Evolutionary conservation across 2,888 invertebrate species (phyloP), one percentile per base, ranked within the genome.

Genomic region (Parthenolecanium corni): DNA sequence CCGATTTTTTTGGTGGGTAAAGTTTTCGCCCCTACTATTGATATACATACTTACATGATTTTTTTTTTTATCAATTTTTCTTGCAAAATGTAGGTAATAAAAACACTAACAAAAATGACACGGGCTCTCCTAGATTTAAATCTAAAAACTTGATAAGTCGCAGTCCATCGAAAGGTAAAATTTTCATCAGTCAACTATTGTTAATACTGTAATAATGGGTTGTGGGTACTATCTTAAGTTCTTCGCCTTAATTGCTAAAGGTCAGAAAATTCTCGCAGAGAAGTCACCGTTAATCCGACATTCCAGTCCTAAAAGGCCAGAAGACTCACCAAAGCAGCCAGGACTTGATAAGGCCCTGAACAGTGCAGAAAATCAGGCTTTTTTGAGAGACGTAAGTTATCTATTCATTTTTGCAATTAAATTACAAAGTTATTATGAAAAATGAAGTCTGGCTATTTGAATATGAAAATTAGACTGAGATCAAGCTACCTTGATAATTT

Each of bases 291-390:
- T 95, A 36, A 90, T 95, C 65, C 84, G 86, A 64, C 92, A 93
- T 74, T 80, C 88, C 14, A 78, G 83, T 56, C 82, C 82, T 5
- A 79, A 79, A 66, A 79, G 78, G 52, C 82, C 82, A 66, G 84
- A 84, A 68, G 84, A 85, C 64, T 69, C 82, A 18, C 83, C 84
- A 65, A 80, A 83, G 64, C 80, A 80, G 68, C 83, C 83, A 69
- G 82, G 81, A 66, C 78, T 81, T 52, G 83, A 85, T 67, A 79
- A 86, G 61, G 82, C 85, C 5, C 82, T 84, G 56, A 66, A 66
- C n/a, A 85, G 86, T 65, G 80, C 83, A 0, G 95, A 95, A 75
- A 95, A 95, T 78, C 94, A 95, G 76, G 82, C 87, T 53, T 95
- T 95, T 73, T 78, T 96, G 51, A 91, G 91, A 71, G 95, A 96